Conservation (phyloP, 2,888 invertebrate genomes). For the Rutpela maculata region DNA sequence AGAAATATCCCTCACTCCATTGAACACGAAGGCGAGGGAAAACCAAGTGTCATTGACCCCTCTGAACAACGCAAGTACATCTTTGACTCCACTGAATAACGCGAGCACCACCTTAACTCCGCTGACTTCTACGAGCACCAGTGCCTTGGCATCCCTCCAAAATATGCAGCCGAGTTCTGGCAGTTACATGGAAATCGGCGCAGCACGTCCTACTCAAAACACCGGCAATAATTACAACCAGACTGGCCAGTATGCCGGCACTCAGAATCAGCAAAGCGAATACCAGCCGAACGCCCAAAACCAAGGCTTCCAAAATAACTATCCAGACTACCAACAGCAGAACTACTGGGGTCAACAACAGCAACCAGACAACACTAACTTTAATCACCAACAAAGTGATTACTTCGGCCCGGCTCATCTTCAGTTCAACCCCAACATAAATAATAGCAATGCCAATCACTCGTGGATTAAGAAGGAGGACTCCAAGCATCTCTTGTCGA, state of each 20-base stretch:
- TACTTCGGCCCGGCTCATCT: constrained; percentile 64
- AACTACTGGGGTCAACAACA: constrained; percentile 58
- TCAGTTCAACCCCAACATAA: constrained; percentile 62
- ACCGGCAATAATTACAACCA: constrained; percentile 45
- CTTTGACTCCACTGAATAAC: constrained; percentile 21
- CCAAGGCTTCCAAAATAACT: constrained; percentile 48
- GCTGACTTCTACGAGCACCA: constrained; percentile 33
- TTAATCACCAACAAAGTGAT: constrained; percentile 57
- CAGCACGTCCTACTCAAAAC: constrained; percentile 43
- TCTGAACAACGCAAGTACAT: constrained; percentile 31
- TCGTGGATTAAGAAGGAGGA: constrained; percentile 70
- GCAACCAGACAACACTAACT: constrained; percentile 46
- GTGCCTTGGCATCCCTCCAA: constrained; percentile 38
- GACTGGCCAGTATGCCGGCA: constrained; percentile 31
- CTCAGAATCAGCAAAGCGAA: constrained; percentile 8
- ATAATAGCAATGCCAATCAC: constrained; percentile 60
- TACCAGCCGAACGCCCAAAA: constrained; percentile 31
- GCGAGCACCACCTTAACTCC: constrained; percentile 31
- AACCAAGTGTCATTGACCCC: constrained; percentile 50
- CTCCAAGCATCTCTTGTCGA: constrained; percentile 54
- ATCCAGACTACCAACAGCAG: constrained; percentile 49
- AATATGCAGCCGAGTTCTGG: constrained; percentile 47
- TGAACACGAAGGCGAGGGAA: constrained; percentile 45
- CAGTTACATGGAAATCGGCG: constrained; percentile 54
- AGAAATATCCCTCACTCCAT: constrained; percentile 57